phyloP scores from a whole-genome alignment of 2,888 invertebrate genomes.

The Macrophya annulata region DNA sequence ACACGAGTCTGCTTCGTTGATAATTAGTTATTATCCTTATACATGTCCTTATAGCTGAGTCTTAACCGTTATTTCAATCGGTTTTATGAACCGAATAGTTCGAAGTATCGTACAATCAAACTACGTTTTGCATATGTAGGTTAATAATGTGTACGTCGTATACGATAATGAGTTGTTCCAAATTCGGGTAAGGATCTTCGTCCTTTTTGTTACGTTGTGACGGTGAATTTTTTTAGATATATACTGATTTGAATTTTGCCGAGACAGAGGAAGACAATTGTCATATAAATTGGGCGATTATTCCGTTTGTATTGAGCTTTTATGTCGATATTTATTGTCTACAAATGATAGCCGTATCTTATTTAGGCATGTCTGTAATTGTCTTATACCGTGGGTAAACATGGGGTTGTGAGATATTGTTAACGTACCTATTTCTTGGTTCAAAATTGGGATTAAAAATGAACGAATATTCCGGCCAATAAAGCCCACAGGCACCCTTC shows the following conservation, averaged over 20 bases:
- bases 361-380: background rate
- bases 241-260: background rate
- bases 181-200: background rate
- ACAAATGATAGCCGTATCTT: background rate
- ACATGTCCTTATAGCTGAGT: background rate
- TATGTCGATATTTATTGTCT: background rate
- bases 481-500: background rate
- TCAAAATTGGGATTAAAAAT: slow-evolving; percentile 30
- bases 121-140: background rate
- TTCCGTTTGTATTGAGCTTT: background rate
- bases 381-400: background rate
- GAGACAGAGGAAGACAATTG: background rate
- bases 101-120: background rate
- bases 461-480: background rate
- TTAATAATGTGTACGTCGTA: background rate
- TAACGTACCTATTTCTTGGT: slow-evolving; percentile 3
- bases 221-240: background rate
- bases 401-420: background rate
- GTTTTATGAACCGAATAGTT: background rate
- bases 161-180: background rate
- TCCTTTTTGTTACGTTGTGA: background rate
- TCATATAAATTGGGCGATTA: background rate
- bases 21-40: slow-evolving; percentile 28
- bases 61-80: background rate
- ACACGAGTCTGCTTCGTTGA: slow-evolving; percentile 17